phyloP scores from a whole-genome alignment of 2,113 vertebrate species.

The Antechinus flavipes region DNA sequence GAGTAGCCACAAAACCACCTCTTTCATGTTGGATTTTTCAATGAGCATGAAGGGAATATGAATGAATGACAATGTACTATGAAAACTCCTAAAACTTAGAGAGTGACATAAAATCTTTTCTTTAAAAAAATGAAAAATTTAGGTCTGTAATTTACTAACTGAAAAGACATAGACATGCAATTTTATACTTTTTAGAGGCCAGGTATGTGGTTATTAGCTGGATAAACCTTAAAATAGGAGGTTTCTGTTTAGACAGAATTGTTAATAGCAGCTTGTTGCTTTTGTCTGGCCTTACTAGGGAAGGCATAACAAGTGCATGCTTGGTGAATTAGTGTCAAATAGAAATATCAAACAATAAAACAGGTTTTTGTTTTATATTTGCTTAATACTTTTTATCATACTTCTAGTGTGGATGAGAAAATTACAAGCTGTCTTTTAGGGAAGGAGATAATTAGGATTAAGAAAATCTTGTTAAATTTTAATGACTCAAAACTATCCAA shows the following conservation, averaged over 20 bases:
- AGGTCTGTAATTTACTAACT: constrained; percentile 39
- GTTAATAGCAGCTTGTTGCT: not conserved
- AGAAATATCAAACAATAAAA: constrained; percentile 21
- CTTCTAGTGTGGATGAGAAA: constrained; percentile 33
- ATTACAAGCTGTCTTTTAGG: constrained; percentile 26
- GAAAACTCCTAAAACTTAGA: constrained; percentile 3
- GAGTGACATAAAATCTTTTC: constrained; percentile 43
- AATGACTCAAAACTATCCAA: constrained; percentile 42
- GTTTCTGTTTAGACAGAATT: not conserved
- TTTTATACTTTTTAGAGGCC: constrained; percentile 52
- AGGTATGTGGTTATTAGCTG: constrained; percentile 26
- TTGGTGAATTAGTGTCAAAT: not conserved
- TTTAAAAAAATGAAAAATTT: constrained; percentile 45
- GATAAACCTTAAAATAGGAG: not conserved
- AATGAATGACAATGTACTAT: constrained; percentile 30
- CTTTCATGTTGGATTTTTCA: constrained; percentile 36
- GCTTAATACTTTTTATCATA: constrained; percentile 9
- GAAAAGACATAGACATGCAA: not conserved
- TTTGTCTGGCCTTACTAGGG: constrained; percentile 4
- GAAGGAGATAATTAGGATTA: constrained; percentile 49
- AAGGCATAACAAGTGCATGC: not conserved
- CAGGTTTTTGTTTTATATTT: constrained; percentile 38
- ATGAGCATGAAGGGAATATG: not conserved
- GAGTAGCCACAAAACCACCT: constrained; percentile 13
- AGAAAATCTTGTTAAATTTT: constrained; percentile 44